These are phyloP conservation scores for Amphipyra berbera DNA, from an alignment of 2,888 invertebrate species.

Conservation along the genomic window DNA sequence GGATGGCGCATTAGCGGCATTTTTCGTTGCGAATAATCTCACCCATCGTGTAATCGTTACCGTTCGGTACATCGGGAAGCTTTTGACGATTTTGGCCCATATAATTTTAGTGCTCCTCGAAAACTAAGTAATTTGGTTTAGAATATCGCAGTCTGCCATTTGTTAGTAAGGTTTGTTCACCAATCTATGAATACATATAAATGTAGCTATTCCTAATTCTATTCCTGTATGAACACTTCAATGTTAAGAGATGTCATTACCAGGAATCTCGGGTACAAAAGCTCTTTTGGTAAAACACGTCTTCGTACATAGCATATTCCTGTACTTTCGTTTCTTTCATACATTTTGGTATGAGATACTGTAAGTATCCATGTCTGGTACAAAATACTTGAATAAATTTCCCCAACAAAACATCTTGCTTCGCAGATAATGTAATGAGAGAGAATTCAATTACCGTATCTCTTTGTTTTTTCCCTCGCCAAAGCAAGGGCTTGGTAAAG, in stretches of 20 bases:
- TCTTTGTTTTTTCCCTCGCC: slow-evolving; percentile 78
- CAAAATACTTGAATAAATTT: slow-evolving; percentile 65
- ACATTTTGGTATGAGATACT: slow-evolving; percentile 38
- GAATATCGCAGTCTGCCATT: slow-evolving; percentile 2
- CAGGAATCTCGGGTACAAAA: no score
- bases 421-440: slow-evolving; percentile 84
- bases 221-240: background rate
- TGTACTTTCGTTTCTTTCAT: slow-evolving; percentile 7
- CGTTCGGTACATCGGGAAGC: slow-evolving; percentile 1
- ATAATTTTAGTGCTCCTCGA: background rate
- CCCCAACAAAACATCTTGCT: slow-evolving; percentile 73
- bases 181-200: background rate
- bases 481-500: slow-evolving; percentile 75
- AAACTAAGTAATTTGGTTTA: slow-evolving; percentile 15
- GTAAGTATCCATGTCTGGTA: slow-evolving; percentile 56
- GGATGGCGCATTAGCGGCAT: no score
- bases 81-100: slow-evolving; percentile 16
- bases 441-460: slow-evolving; percentile 85
- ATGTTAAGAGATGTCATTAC: background rate
- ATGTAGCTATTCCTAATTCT: background rate
- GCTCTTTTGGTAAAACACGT: slow-evolving; percentile 18
- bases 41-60: no score
- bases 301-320: background rate
- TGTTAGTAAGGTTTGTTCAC: background rate
- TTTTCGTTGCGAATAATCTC: no score